These are phyloP conservation scores for Pelodytes ibericus DNA, from an alignment of 2,797 vertebrate genomes.

Conservation along the genomic window DNA sequence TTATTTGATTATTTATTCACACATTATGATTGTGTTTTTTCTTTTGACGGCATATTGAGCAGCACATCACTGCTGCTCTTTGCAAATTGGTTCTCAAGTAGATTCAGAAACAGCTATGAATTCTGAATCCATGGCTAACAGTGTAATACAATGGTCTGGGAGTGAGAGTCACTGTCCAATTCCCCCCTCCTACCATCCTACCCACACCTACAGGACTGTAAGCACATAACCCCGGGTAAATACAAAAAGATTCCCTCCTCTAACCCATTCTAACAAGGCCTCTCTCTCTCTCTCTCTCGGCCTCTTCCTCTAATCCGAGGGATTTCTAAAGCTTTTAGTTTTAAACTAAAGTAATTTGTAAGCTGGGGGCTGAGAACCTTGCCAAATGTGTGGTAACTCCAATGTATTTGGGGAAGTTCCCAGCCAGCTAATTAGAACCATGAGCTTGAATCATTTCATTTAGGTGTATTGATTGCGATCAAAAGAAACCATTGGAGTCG, in stretches of 20 bases:
- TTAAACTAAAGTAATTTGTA: conserved; percentile 68
- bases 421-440: conserved; percentile 61
- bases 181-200: too few relatives aligned
- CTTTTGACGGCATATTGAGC: too few relatives aligned
- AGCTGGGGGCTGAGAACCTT: conserved; percentile 59
- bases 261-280: conserved; percentile 61
- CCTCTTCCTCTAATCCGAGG: conserved; percentile 60
- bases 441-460: conserved; percentile 47
- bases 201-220: conserved; percentile 48
- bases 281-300: conserved; percentile 49
- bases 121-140: too few relatives aligned
- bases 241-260: conserved; percentile 62
- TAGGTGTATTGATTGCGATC: conserved; percentile 55
- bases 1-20: too few relatives aligned
- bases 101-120: too few relatives aligned
- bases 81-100: too few relatives aligned
- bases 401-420: conserved; percentile 55
- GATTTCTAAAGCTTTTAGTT: conserved; percentile 70
- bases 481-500: conserved; percentile 39
- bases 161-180: conserved; percentile 34
- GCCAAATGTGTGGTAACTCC: conserved; percentile 64
- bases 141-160: conserved; percentile 43
- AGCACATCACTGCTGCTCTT: too few relatives aligned
- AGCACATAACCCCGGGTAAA: conserved; percentile 68
- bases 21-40: too few relatives aligned